phyloP scores from a whole-genome alignment of 2,888 invertebrate species.

The Invenusta paracnida region DNA sequence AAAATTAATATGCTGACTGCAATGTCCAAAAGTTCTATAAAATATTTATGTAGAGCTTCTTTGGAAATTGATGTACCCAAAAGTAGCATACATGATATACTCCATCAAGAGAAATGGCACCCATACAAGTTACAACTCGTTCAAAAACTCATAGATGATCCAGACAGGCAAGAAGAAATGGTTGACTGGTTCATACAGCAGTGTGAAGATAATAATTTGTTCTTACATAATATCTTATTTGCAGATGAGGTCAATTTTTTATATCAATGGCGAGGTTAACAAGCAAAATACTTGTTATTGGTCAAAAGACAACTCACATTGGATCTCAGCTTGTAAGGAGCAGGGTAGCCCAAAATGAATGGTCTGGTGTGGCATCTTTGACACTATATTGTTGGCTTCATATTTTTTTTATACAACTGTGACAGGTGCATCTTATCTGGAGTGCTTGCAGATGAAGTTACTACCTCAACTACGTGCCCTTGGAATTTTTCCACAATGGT shows the following conservation, averaged over 20 bases:
- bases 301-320: neutral
- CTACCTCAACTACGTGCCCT: neutral
- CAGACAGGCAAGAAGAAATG: slow-evolving; percentile 1
- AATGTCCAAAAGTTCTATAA: no score
- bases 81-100: no score
- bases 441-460: neutral
- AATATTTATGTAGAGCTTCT: no score
- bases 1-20: no score
- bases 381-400: neutral
- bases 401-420: neutral
- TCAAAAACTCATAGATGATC: no score
- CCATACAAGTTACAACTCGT: no score
- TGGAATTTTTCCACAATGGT: neutral
- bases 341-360: neutral
- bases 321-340: neutral
- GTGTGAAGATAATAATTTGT: neutral
- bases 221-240: neutral
- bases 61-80: no score
- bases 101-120: no score
- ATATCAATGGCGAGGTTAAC: no score
- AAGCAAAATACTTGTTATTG: no score
- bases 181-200: neutral
- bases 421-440: neutral
- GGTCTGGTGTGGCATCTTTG: neutral
- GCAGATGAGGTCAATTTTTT: no score